phyloP scores from a whole-genome alignment of 2,113 vertebrate species.

The Tetrao urogallus region DNA sequence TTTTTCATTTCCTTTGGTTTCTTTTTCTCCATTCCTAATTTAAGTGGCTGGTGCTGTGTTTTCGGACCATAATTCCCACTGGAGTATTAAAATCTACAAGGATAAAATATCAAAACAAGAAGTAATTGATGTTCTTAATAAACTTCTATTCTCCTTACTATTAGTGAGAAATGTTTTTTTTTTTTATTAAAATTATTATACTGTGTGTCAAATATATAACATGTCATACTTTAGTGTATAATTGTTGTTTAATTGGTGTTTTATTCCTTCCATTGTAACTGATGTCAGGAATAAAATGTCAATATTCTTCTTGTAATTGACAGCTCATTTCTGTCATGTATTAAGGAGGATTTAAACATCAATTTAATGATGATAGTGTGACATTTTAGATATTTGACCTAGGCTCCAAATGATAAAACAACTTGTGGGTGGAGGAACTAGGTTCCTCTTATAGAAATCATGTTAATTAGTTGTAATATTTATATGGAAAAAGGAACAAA shows the following conservation, averaged over 20 bases:
- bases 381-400: conserved; percentile 68
- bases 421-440: conserved; percentile 3
- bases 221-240: conserved; percentile 68
- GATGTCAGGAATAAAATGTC: conserved; percentile 73
- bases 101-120: conserved; percentile 9
- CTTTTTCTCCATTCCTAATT: not conserved
- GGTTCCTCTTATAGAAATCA: conserved; percentile 51
- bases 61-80: not conserved
- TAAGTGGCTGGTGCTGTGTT: not conserved
- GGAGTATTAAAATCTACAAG: not conserved
- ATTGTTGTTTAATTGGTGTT: conserved; percentile 77
- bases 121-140: conserved; percentile 53
- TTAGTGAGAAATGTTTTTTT: not conserved
- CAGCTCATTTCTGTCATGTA: conserved; percentile 73
- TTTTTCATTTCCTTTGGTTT: not conserved
- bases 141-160: conserved; percentile 41
- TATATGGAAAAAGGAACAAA: conserved; percentile 36
- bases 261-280: conserved; percentile 72
- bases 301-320: conserved; percentile 76
- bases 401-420: conserved; percentile 57
- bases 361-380: conserved; percentile 71
- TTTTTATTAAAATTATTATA: conserved; percentile 56
- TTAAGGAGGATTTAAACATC: conserved; percentile 71
- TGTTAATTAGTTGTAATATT: conserved; percentile 66
- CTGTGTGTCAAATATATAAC: conserved; percentile 68